phyloP scores from a whole-genome alignment of 2,113 vertebrate species.

The Gyps fulvus region DNA sequence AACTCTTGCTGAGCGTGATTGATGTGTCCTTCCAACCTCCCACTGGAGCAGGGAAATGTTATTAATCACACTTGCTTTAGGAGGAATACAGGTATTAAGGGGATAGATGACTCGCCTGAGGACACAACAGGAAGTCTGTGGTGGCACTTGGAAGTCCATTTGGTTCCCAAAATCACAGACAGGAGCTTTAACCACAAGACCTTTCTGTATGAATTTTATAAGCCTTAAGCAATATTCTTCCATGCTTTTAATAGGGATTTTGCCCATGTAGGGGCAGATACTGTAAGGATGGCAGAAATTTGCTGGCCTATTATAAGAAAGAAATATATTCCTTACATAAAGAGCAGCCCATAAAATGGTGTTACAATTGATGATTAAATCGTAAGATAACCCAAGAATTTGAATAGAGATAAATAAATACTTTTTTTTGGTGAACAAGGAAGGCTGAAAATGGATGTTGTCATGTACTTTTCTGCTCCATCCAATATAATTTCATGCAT shows the following conservation, averaged over 20 bases:
- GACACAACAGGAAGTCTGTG: background rate
- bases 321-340: background rate
- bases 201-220: background rate
- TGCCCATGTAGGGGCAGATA: background rate
- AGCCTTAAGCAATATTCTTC: background rate
- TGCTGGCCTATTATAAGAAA: background rate
- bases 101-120: background rate
- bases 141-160: background rate
- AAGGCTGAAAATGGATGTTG: conserved; percentile 21
- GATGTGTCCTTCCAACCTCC: background rate
- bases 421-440: background rate
- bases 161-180: background rate
- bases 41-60: background rate
- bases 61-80: background rate
- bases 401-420: background rate
- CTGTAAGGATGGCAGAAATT: background rate
- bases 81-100: background rate
- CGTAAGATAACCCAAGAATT: background rate
- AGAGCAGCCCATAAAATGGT: background rate
- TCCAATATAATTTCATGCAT: conserved; percentile 23
- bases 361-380: background rate
- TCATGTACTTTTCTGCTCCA: conserved; percentile 14
- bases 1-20: background rate
- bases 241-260: background rate
- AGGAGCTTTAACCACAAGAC: background rate